Conservation (phyloP, 2,797 vertebrate genomes). For the Pseudotriccus pelzelni region DNA sequence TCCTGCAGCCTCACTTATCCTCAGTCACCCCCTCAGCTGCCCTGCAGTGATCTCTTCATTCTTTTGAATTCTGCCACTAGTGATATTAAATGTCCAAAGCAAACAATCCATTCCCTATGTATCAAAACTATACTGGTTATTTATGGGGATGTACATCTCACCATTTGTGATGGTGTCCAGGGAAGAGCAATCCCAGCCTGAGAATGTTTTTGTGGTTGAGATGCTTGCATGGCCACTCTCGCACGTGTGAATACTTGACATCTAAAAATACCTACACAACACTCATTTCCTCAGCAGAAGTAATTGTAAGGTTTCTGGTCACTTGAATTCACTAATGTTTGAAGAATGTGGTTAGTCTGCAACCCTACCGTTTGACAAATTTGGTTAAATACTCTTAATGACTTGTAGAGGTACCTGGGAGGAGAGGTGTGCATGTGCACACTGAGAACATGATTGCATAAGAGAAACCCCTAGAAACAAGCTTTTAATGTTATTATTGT, state of each 20-base stretch:
- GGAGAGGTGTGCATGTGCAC: too few species aligned
- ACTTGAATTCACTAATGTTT: background rate
- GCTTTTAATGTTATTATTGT: background rate
- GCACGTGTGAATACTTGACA: rapidly evolving
- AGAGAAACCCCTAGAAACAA: background rate
- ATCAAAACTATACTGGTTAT: background rate
- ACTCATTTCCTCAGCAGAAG: background rate
- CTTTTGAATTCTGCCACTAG: background rate
- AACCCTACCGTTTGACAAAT: background rate
- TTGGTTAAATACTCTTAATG: background rate
- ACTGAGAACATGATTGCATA: background rate
- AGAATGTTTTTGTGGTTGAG: background rate
- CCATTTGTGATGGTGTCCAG: background rate
- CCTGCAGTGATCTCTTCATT: background rate
- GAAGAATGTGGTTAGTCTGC: background rate
- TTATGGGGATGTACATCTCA: background rate
- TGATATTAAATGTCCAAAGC: background rate
- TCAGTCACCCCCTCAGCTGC: background rate
- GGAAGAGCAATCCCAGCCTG: background rate
- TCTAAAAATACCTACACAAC: background rate
- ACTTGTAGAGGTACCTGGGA: background rate
- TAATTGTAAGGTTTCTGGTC: background rate
- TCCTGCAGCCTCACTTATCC: background rate
- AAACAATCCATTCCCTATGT: background rate
- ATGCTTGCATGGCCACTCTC: background rate